Conservation (phyloP, 2,797 vertebrate genomes). For the Chelmon rostratus region DNA sequence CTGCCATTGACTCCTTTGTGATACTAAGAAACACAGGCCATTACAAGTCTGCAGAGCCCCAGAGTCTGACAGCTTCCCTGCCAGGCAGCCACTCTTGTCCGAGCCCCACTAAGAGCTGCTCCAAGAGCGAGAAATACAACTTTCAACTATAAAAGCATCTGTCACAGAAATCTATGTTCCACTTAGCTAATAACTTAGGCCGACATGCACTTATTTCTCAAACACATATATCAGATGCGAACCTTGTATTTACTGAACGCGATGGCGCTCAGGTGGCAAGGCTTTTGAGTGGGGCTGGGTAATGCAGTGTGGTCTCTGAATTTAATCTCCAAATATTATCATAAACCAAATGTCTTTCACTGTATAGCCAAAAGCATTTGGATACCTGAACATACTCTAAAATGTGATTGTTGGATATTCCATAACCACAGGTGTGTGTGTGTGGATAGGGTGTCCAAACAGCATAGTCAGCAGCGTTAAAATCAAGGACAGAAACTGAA, state of each 20-base stretch:
- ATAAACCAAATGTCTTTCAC: neutral
- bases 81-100: constrained; percentile 16
- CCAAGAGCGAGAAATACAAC: constrained; percentile 1
- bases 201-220: constrained; percentile 5
- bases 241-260: neutral
- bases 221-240: neutral
- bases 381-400: neutral
- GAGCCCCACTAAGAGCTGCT: constrained; percentile 24
- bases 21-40: constrained; percentile 39
- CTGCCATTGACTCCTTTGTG: constrained; percentile 27
- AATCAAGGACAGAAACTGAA: constrained; percentile 13
- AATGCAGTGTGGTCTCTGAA: neutral
- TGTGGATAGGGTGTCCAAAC: neutral
- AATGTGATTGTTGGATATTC: neutral
- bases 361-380: neutral
- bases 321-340: constrained; percentile 5
- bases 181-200: constrained; percentile 19
- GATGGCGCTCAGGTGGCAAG: neutral
- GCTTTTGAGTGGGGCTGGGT: neutral
- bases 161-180: constrained; percentile 25
- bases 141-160: constrained; percentile 32
- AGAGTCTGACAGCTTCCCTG: constrained; percentile 34
- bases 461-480: neutral
- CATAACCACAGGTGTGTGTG: too few relatives aligned
- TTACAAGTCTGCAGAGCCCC: constrained; percentile 38